Conservation (phyloP, 2,113 vertebrate species). For the Carettochelys insculpta region DNA sequence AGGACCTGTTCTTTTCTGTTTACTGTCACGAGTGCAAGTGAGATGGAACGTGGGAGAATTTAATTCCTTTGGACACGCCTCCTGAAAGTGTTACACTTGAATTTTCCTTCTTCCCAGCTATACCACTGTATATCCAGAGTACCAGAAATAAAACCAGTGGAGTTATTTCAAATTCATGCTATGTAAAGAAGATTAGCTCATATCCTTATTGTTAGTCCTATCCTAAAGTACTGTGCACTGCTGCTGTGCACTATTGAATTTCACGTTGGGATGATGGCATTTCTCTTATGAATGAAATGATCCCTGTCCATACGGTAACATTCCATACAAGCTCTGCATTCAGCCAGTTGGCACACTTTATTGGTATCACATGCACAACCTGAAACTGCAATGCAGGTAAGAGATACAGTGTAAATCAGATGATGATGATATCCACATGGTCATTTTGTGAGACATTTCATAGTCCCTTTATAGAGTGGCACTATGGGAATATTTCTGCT, state of each 20-base stretch:
- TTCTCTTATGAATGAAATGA: not conserved
- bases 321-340: rapidly evolving
- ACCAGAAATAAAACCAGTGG: not conserved
- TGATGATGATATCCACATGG: not conserved
- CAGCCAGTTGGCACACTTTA: rapidly evolving
- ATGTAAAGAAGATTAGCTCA: not conserved
- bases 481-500: not conserved
- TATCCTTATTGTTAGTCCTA: not conserved
- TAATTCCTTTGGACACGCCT: not conserved
- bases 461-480: rapidly evolving
- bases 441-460: not conserved
- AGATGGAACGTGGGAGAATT: not conserved
- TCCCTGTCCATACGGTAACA: not conserved
- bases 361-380: not conserved
- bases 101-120: not conserved
- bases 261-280: not conserved
- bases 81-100: not conserved
- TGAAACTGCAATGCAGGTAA: not conserved
- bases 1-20: not conserved
- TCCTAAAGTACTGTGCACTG: not conserved
- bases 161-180: not conserved
- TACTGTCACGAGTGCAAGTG: not conserved
- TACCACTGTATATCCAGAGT: not conserved
- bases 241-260: not conserved
- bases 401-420: not conserved